Base-by-base conservation (phyloP, 2,113 vertebrate species). In the Amphiprion percula region DNA sequence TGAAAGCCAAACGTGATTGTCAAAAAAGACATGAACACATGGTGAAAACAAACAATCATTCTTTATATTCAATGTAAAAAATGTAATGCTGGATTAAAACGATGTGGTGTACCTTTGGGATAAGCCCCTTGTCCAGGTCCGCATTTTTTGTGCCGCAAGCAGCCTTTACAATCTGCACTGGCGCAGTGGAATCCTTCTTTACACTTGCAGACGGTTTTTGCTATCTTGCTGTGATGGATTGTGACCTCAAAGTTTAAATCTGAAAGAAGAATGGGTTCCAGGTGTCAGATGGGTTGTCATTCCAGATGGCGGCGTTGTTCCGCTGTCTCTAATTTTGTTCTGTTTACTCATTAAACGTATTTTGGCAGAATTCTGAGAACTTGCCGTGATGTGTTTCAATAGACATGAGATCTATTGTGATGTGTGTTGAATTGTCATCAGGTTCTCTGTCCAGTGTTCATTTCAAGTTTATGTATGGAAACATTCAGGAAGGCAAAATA, bases 181-280 rank as follows among this genome's bases (percentile, higher is more conserved):
- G 85, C 75, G 73, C 95, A 95, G 86, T 93, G 92, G 79, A 87
- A 91, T 4, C 88, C 91, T 0, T 0, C 0, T 21, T 76, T 23
- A 44, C 95, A 95, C 3, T 0, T 0, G 54, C 95, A 95, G n/a
- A 0, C 0, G 52, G 0, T 61, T 0, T 0, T 0, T 4, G 39
- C 0, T 0, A 0, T 83, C 10, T 26, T 91, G 37, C 0, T 90
- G 1, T 16, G 7, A 0, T 15, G 1, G 0, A 0, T 0, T 1
- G 1, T 0, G 1, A 0, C 0, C 17, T 68, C 0, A 30, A 95
- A 92, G 83, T 94, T 78, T 46, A 55, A 68, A 74, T 95, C 95
- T 95, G 79, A 23, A 53, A 72, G 63, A 58, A 17, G 16, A 69
- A 82, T 0, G 14, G 44, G 64, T 17, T 73, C 21, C 16, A 8